phyloP scores from a whole-genome alignment of 2,888 invertebrate species.

The Lathronympha strigana region DNA sequence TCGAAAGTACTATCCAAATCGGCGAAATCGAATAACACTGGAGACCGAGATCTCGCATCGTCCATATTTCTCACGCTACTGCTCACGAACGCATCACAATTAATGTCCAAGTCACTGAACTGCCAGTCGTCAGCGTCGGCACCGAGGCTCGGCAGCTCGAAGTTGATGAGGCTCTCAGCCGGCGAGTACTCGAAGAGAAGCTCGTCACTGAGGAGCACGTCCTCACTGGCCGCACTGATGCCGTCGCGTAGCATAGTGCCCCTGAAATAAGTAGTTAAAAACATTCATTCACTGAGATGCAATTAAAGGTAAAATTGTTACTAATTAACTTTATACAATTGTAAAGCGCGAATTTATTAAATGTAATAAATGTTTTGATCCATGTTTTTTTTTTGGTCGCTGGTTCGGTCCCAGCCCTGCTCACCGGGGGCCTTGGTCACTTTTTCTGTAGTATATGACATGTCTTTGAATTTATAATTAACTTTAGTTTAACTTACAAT shows the following conservation, averaged over 20 bases:
- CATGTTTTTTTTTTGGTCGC: no score
- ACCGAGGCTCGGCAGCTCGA: slow-evolving; percentile 69
- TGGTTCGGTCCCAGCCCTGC: no score
- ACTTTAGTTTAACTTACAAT: slow-evolving; percentile 38
- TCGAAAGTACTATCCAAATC: slow-evolving; percentile 72
- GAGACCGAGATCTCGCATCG: slow-evolving; percentile 57
- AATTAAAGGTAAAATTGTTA: no score
- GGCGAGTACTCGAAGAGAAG: slow-evolving; percentile 75
- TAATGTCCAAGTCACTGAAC: slow-evolving; percentile 70
- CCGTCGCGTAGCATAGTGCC: slow-evolving; percentile 69
- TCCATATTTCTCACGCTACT: slow-evolving; percentile 67
- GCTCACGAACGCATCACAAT: slow-evolving; percentile 72
- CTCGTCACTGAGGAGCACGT: slow-evolving; percentile 69
- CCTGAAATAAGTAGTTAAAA: slow-evolving; percentile 53
- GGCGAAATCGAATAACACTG: slow-evolving; percentile 69
- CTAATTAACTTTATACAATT: no score
- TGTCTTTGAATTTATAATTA: neutral
- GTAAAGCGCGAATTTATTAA: no score
- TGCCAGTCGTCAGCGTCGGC: slow-evolving; percentile 67
- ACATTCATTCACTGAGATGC: neutral
- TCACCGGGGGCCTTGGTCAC: no score
- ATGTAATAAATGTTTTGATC: no score
- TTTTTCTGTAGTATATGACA: neutral
- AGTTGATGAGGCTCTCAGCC: slow-evolving; percentile 76
- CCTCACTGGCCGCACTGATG: slow-evolving; percentile 63